phyloP scores from a whole-genome alignment of 2,797 vertebrate species.

The Artibeus jamaicensis region DNA sequence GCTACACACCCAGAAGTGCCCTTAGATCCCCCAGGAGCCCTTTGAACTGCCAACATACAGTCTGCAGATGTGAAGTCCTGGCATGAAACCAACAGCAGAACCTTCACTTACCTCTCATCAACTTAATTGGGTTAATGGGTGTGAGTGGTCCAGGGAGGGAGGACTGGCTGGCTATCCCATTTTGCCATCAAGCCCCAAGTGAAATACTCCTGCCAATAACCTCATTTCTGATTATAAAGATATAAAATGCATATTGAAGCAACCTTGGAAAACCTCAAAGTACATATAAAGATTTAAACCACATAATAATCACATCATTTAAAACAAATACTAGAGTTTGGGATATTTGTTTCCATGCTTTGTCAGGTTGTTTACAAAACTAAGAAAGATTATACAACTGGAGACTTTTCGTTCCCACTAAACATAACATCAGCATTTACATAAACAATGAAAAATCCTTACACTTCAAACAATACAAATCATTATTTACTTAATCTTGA shows the following conservation, averaged over 20 bases:
- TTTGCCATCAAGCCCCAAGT: rapidly evolving
- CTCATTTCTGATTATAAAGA: neutral
- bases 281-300: neutral
- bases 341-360: rapidly evolving
- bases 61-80: neutral
- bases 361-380: neutral
- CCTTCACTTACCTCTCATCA: neutral
- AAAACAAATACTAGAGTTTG: neutral
- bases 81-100: neutral
- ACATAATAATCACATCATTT: neutral
- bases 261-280: neutral
- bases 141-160: neutral
- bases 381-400: rapidly evolving
- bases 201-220: neutral
- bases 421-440: neutral
- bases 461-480: neutral
- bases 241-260: neutral
- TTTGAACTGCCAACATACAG: rapidly evolving
- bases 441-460: neutral
- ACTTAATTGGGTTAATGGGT: too few relatives aligned
- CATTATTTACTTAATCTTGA: neutral
- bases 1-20: neutral
- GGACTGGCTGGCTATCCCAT: neutral
- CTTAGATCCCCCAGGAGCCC: neutral
- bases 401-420: neutral